A percentile compares a stretch with the other conserved stretches of the same genome.
Conservation (phyloP, 2,113 vertebrate species). For the Campylomormyrus numenius region DNA sequence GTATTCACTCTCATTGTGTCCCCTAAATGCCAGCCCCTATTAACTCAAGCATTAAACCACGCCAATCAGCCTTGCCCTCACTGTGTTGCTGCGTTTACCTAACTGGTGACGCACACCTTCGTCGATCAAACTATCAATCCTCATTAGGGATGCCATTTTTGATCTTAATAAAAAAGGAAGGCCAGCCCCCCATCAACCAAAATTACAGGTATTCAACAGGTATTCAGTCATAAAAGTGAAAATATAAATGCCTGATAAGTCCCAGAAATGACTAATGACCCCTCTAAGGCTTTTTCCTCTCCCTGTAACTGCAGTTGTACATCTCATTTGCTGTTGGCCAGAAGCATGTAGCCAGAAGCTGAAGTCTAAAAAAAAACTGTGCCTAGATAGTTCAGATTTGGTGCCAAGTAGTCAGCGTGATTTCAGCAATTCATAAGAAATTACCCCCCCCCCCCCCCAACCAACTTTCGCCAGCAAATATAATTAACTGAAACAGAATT, state of each 20-base stretch:
- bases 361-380: background rate
- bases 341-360: background rate
- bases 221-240: background rate
- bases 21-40: background rate
- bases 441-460: background rate
- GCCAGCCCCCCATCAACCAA: background rate
- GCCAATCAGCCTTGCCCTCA: background rate
- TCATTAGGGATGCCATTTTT: background rate
- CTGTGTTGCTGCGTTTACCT: background rate
- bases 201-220: background rate
- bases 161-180: background rate
- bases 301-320: too few species aligned
- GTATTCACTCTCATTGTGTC: background rate
- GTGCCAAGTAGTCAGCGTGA: background rate
- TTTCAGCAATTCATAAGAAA: background rate
- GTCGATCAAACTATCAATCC: background rate
- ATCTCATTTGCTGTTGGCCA: background rate
- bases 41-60: background rate
- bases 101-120: background rate
- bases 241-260: too few species aligned
- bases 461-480: background rate
- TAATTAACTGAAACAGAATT: background rate
- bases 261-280: too few species aligned
- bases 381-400: background rate
- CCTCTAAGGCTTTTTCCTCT: too few species aligned